phyloP scores from a whole-genome alignment of 2,113 vertebrate species.

The Myiozetetes cayanensis region DNA sequence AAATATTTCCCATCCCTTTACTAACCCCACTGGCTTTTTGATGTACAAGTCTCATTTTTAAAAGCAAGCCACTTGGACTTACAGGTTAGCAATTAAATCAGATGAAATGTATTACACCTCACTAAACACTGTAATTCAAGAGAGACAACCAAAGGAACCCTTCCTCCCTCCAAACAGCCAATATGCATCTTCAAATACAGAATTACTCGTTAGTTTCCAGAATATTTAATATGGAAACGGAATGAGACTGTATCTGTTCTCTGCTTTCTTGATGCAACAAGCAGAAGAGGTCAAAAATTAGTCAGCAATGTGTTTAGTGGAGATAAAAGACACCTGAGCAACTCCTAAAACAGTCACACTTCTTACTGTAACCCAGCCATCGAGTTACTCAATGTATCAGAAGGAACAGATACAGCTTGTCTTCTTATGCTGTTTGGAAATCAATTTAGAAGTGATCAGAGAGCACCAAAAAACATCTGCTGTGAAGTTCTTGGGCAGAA shows the following conservation, averaged over 20 bases:
- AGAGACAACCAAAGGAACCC: background rate
- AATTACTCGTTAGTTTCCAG: background rate
- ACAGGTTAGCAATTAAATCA: background rate
- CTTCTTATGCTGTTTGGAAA: background rate
- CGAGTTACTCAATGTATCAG: background rate
- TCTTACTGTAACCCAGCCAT: background rate
- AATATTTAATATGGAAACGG: background rate
- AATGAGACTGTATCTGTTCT: background rate
- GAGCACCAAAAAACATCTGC: background rate
- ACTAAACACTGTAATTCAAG: background rate
- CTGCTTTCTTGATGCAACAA: background rate
- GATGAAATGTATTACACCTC: background rate
- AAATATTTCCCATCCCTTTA: background rate
- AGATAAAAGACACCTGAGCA: background rate
- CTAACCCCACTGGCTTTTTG: background rate
- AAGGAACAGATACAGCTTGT: background rate
- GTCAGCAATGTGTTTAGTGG: background rate
- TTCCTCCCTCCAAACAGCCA: background rate
- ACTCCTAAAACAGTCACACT: background rate
- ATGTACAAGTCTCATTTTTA: background rate
- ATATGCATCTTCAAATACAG: background rate
- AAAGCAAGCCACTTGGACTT: background rate
- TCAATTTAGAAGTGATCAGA: background rate
- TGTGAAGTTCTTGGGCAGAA: background rate
- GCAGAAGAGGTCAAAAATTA: background rate